Evolutionary conservation across 2,113 vertebrate species (phyloP).

Genomic region (Carlito syrichta): DNA sequence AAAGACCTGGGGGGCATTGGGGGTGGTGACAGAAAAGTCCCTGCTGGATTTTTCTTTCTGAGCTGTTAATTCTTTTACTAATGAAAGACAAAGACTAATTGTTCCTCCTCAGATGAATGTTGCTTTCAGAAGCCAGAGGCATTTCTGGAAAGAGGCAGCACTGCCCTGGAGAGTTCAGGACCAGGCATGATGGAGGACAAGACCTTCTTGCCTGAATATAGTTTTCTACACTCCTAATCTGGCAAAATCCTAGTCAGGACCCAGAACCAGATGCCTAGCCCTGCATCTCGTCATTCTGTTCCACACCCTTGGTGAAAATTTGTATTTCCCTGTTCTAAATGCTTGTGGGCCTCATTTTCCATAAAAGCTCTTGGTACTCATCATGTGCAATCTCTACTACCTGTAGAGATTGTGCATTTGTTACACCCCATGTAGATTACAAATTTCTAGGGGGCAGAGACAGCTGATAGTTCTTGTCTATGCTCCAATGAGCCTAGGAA

Average conservation of each 20-base stretch:
- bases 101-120: conserved; percentile 50
- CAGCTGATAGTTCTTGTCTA: not conserved
- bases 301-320: not conserved
- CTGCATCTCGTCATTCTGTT: not conserved
- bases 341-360: not conserved
- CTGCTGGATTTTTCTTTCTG: conserved; percentile 33
- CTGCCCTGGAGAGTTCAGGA: conserved; percentile 22
- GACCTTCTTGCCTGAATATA: not conserved
- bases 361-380: not conserved
- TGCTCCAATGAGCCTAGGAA: not conserved
- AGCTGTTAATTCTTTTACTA: conserved; percentile 33
- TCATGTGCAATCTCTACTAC: not conserved
- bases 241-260: not conserved
- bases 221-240: not conserved
- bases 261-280: not conserved
- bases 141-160: conserved; percentile 40
- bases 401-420: not conserved
- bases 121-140: conserved; percentile 48
- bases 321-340: not conserved
- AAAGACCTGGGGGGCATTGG: not conserved
- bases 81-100: conserved; percentile 61
- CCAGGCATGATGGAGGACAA: not conserved
- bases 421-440: not conserved
- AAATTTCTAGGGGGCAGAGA: not conserved
- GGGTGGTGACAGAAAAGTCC: conserved; percentile 41